These are phyloP conservation scores for Diabrotica balteata DNA, from an alignment of 2,888 invertebrate genomes.

Conservation along the genomic window DNA sequence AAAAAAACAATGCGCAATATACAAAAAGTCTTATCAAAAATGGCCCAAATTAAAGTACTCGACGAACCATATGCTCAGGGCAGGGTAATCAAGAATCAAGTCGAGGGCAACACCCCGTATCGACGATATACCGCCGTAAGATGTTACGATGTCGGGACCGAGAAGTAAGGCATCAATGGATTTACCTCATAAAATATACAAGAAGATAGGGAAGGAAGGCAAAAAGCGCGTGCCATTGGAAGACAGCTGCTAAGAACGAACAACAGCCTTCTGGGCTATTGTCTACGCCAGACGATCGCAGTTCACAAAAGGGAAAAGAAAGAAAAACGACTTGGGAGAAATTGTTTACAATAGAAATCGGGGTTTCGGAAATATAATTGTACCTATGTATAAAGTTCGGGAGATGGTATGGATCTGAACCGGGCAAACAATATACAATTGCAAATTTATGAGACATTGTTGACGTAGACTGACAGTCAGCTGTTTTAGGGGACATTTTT, in stretches of 20 bases:
- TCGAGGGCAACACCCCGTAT: slow-evolving; percentile 43
- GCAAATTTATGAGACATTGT: slow-evolving; percentile 31
- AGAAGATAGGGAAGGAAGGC: slow-evolving; percentile 38
- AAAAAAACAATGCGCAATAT: too few relatives aligned
- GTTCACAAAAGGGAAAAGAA: slow-evolving; percentile 39
- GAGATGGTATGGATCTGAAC: slow-evolving; percentile 15
- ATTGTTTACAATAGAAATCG: slow-evolving; percentile 31
- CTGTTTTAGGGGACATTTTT: slow-evolving; percentile 23
- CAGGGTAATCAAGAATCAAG: slow-evolving; percentile 29
- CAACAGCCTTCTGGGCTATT: slow-evolving; percentile 37
- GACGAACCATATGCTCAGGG: slow-evolving; percentile 30
- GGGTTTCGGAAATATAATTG: slow-evolving; percentile 35
- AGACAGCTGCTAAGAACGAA: slow-evolving; percentile 41
- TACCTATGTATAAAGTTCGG: slow-evolving; percentile 14
- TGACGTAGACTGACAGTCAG: slow-evolving; percentile 29
- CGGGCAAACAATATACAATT: slow-evolving; percentile 27
- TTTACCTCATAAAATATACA: slow-evolving; percentile 36
- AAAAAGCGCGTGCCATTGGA: slow-evolving; percentile 44
- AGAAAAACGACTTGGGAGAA: slow-evolving; percentile 33
- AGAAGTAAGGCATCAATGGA: slow-evolving; percentile 38
- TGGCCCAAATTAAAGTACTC: slow-evolving; percentile 5
- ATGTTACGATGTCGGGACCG: slow-evolving; percentile 36
- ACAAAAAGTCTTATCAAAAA: slow-evolving; percentile 7
- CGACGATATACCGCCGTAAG: slow-evolving; percentile 31
- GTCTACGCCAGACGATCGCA: slow-evolving; percentile 42